Evolutionary conservation across 2,113 vertebrate genomes (phyloP), one percentile per base, ranked within the genome.

Genomic region (Noturus placidus): DNA sequence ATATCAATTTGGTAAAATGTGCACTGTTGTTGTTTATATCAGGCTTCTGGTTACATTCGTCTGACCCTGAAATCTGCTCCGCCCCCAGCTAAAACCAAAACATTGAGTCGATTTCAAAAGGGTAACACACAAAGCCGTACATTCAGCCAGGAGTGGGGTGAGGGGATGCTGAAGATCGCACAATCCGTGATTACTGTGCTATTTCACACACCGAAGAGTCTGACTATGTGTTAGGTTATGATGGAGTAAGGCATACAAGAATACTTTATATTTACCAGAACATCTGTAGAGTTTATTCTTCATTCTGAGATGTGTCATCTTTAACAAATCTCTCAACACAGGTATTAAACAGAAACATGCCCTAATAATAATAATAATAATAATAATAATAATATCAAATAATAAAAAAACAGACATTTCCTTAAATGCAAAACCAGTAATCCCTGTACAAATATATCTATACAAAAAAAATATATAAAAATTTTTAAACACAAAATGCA

Each of bases 401-500:
- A 46, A 14, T 27, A 54, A 30, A 30, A 56, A 52, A 30, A 13
- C 27, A 74, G 22, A 14, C 13, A 76, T 76, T 52, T 46, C n/a
- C 10, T n/a, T 77, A 77, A n/a, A 78, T 15, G 76, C 74, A 50
- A 78, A 78, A 30, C 46, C 50, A 80, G n/a, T 22, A 11, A 57
- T 0, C 30, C 46, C 54, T 35, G 78, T 35, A 82, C 56, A 50
- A 50, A 50, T 50, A 50, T 50, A 61, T 27, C 0, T 2, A 82
- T 61, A 82, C 2, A 82, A 82, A 82, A 82, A 82, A 61, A 59
- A 35, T 4, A 25, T 59, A 52, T 5, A 83, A 69, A 83, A 14
- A 54, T 50, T 59, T 81, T 5, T 14, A 17, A 67, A 13, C 50
- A 65, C 11, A 63, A 46, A 38, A 38, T 13, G 33, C 61, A 82